Evolutionary conservation across 2,113 vertebrate genomes (phyloP), one percentile per base, ranked within the genome.

Genomic region (Syrmaticus mikado): DNA sequence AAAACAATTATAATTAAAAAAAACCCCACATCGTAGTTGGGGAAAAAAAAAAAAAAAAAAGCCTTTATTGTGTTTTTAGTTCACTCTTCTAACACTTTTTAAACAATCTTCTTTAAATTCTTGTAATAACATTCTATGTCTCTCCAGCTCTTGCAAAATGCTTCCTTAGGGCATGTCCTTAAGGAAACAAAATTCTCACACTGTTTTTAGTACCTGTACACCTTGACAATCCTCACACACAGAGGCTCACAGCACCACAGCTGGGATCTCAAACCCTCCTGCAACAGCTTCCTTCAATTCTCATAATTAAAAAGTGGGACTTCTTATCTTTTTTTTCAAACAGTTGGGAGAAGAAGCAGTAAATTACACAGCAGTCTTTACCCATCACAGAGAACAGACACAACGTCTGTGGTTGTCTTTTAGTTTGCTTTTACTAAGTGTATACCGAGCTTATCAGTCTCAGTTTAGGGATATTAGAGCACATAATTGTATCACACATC

Each of bases 401-500:
- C 20, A 62, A 67, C 20, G 24, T 50, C 55, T 52, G 17, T 38
- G 15, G 6, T 8, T 73, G 11, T 28, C 3, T 68, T 82, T 74
- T 78, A 4, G 9, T 82, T 85, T 53, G 13, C 28, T 62, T 79
- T 82, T 50, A 32, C 4, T 16, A 32, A 34, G 13, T 45, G 4
- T 52, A n/a, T 18, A 18, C 22, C 11, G 30, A 71, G 10, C 4
- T 21, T 50, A 25, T 43, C 5, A 22, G 22, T 25, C 71, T 20
- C 21, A 40, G 38, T 61, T 72, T 34, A 72, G 32, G 14, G 27
- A 81, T 76, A 30, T 4, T 21, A 65, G 8, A 32, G 36, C 7
- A 15, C 0, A 1, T 2, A 4, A 62, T 68, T 50, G 8, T 46
- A 71, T 27, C 13, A 22, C 36, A 13, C 0, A 1, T n/a, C 48